These are phyloP conservation scores for Erynnis tages DNA, from an alignment of 2,888 invertebrate species.

Conservation along the genomic window DNA sequence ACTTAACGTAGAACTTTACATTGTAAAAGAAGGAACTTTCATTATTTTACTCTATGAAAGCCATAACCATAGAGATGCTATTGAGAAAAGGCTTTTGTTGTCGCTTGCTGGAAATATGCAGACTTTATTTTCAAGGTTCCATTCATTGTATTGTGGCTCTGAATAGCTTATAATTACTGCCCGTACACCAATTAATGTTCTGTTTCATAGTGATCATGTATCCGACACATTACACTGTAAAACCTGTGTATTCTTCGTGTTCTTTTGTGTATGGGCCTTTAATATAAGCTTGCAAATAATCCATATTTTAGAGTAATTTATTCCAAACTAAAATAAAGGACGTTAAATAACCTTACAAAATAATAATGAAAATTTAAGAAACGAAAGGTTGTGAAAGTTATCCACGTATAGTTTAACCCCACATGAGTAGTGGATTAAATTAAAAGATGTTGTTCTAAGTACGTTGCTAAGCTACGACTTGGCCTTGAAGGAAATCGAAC, in stretches of 20 bases:
- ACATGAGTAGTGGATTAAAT: neutral
- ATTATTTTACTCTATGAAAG: conserved; percentile 9
- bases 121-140: conserved; percentile 7
- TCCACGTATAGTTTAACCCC: too few relatives aligned
- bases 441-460: neutral
- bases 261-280: too few relatives aligned
- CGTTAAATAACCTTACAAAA: too few relatives aligned
- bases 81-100: conserved; percentile 12
- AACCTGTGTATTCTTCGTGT: too few relatives aligned
- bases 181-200: conserved; percentile 6
- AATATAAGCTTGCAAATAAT: too few relatives aligned
- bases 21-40: neutral
- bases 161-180: conserved; percentile 10
- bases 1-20: neutral
- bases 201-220: neutral
- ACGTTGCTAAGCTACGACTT: neutral
- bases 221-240: neutral
- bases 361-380: too few relatives aligned
- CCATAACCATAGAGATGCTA: neutral
- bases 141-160: conserved; percentile 10
- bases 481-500: neutral
- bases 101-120: neutral
- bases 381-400: too few relatives aligned
- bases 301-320: too few relatives aligned
- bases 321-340: too few relatives aligned